Evolutionary conservation across 1,140 invertebrate species (phyloP).

Genomic region (Dendrolimus punctatus): DNA sequence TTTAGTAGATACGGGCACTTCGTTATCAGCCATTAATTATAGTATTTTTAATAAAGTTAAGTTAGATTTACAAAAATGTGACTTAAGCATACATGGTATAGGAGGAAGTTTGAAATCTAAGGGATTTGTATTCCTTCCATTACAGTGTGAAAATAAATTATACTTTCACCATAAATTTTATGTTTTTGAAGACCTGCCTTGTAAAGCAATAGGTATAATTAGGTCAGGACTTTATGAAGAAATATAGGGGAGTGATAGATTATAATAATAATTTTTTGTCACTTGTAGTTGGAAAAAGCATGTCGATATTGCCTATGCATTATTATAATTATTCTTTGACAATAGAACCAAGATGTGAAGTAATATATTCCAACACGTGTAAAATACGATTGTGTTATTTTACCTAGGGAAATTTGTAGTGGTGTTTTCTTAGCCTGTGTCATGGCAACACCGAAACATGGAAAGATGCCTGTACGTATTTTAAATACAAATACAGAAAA

Average conservation of each 20-base stretch:
- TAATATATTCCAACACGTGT: conserved; percentile 3
- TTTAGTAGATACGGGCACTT: conserved; percentile 9
- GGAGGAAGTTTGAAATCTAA: conserved; percentile 4
- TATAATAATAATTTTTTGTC: neutral
- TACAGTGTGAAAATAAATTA: conserved; percentile 2
- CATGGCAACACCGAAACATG: conserved; percentile 3
- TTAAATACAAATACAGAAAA: conserved; percentile 5
- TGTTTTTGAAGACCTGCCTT: conserved; percentile 4
- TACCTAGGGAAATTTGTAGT: neutral
- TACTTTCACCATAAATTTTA: conserved; percentile 6
- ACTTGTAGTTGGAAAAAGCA: neutral
- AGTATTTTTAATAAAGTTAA: conserved; percentile 1
- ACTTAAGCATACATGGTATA: conserved; percentile 4
- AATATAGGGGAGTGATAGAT: conserved; percentile 4
- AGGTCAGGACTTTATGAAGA: conserved; percentile 5
- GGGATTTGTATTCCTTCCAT: conserved; percentile 3
- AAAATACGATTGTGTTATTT: conserved; percentile 2
- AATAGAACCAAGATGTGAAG: conserved; percentile 1
- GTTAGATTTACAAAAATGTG: neutral
- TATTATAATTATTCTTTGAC: neutral
- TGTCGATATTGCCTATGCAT: neutral
- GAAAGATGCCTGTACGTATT: conserved; percentile 4
- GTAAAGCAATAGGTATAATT: conserved; percentile 4
- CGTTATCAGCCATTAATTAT: conserved; percentile 8
- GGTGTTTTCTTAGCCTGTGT: conserved; percentile 5